Evolutionary conservation across 1,140 invertebrate species (phyloP).

Genomic region (Phocides pigmalion): DNA sequence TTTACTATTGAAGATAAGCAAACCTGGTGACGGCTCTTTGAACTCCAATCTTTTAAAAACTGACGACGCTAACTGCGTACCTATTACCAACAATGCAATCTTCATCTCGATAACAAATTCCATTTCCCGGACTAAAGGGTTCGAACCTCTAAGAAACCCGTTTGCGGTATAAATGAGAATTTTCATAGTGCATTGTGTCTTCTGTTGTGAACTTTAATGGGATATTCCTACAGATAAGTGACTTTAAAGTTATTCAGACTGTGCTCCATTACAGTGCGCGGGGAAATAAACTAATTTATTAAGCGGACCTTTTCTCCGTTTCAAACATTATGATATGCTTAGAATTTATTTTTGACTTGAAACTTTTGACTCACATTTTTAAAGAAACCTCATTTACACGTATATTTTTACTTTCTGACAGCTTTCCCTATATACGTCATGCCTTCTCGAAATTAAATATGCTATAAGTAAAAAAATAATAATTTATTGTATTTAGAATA

Average conservation of each 20-base stretch:
- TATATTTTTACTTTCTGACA: too few species aligned
- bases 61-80: conserved; percentile 28
- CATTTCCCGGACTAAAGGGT: conserved; percentile 33
- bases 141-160: conserved; percentile 9
- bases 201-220: conserved; percentile 20
- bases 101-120: conserved; percentile 38
- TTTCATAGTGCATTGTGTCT: conserved; percentile 20
- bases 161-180: neutral
- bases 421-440: too few species aligned
- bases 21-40: conserved; percentile 16
- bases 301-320: neutral
- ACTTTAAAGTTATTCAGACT: conserved; percentile 5
- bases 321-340: neutral
- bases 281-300: conserved; percentile 5
- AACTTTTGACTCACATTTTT: neutral
- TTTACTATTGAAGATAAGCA: neutral
- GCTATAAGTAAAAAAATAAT: too few species aligned
- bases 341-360: neutral
- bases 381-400: too few species aligned
- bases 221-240: conserved; percentile 14
- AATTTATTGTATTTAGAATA: too few species aligned
- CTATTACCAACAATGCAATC: conserved; percentile 31
- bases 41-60: conserved; percentile 36
- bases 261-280: conserved; percentile 2
- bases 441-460: too few species aligned